Evolutionary conservation across 2,113 vertebrate species (phyloP), one percentile per base, ranked within the genome.

Genomic region (Malurus cyaneus): DNA sequence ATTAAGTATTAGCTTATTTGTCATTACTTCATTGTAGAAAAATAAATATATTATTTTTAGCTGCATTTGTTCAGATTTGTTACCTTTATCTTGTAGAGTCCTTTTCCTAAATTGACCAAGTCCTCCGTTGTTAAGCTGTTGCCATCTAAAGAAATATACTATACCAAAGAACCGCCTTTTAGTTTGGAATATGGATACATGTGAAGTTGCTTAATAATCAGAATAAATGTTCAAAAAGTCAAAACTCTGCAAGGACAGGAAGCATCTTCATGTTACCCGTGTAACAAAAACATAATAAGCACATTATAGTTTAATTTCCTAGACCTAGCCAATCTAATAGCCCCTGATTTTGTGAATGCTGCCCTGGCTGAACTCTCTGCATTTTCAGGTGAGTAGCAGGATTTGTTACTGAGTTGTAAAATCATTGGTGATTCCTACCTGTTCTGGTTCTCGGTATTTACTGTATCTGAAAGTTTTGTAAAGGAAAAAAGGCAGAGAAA

Each of bases 11-110:
- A 91, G 32, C 54, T 86, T 64, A 39, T 53, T 44, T 82, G 3
- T 59, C 23, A 42, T 46, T 66, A 49, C n/a, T 85, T 71, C 54
- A 59, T 4, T 11, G 3, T 32, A 70, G 52, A 57, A 77, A 87
- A 74, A 41, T 5, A 83, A 87, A 50, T 3, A 29, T 6, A 4
- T n/a, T 16, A 23, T 31, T 86, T 94, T 65, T 32, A 73, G 19
- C 19, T 2, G 2, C 0, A 1, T 71, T 77, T 67, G 36, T 81
- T 88, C 64, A 81, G 54, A 65, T 93, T 93, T 67, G 84, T 96
- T 98, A 99, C 99, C 98, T 99, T 99, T 97, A 99, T 99, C 97
- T 99, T 99, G 98, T 98, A 99, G 82, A 92, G 97, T 41, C 99
- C 98, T 93, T 98, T 98, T 94, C 99, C 99, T 95, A 99, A 97